Percentiles rank a stretch among this genome's conserved stretches.
Conservation (phyloP, 92 coral and sea anemone species). For the Pocillopora grandis region DNA sequence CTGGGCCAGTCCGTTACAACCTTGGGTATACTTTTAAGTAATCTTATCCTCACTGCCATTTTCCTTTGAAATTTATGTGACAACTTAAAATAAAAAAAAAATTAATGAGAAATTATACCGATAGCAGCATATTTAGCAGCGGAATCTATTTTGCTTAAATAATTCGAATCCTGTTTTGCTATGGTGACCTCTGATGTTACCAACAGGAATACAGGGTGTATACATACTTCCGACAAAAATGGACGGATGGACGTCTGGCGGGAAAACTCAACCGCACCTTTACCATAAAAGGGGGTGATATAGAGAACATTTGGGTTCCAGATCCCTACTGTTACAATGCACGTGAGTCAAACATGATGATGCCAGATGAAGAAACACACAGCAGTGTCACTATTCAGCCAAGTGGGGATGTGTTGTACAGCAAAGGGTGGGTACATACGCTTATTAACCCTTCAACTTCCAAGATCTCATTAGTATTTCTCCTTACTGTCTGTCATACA, state of each 20-base stretch:
- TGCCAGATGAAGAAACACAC: slow-evolving; percentile 57
- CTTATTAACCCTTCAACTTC: not conserved
- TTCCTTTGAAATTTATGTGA: no score
- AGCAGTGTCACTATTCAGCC: slow-evolving; percentile 55
- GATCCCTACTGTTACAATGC: slow-evolving; percentile 83
- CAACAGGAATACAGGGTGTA: slow-evolving; percentile 67
- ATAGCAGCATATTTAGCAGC: no score
- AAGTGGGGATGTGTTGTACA: slow-evolving; percentile 55
- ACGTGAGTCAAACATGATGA: slow-evolving; percentile 69
- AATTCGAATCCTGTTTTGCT: no score
- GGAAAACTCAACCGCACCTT: slow-evolving; percentile 52
- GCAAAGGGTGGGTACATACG: slow-evolving; percentile 51
- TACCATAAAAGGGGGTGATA: slow-evolving; percentile 63
- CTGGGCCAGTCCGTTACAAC: no score
- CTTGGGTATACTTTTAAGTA: no score
- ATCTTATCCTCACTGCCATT: no score
- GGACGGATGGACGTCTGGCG: slow-evolving; percentile 70
- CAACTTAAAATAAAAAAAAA: no score
- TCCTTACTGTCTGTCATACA: no score
- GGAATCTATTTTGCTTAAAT: no score
- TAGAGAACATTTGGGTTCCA: slow-evolving; percentile 69
- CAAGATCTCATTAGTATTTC: no score
- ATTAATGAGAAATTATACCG: no score
- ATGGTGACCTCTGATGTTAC: no score
- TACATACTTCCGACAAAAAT: slow-evolving; percentile 65